Base-by-base conservation (phyloP, 2,113 vertebrate genomes). In the Myrmecobius fasciatus region DNA sequence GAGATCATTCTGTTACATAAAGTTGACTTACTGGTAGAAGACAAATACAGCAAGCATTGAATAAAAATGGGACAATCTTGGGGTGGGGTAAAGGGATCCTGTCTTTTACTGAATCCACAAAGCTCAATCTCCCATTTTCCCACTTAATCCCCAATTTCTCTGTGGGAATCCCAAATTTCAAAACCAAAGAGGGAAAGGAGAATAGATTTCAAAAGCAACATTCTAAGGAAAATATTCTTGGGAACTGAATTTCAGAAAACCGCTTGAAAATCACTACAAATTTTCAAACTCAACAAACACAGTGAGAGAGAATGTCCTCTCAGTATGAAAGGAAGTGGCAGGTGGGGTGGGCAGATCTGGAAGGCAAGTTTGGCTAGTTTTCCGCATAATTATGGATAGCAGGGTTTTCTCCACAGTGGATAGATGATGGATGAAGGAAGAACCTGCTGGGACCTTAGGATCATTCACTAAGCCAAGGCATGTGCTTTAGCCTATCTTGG, bases 321-420 rank as follows among this genome's bases (percentile, higher is more conserved):
- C 49, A 56, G 90, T 36, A 96, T 95, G 95, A 96, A 96, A 48
- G 89, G 91, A 95, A 95, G 90, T 9, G 60, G n/a, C 93, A 97
- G 36, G 52, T 96, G 96, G n/a, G 51, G 52, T 14, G 46, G 22
- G 48, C 28, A 48, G 95, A 92, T 91, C 92, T 95, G 95, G 93
- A 88, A 94, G 25, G 11, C 10, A 93, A 95, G 60, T 56, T 93
- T 94, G 95, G 54, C 53, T 4, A 0, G 93, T 89, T 93, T 96
- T 52, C 89, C 31, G 24, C 5, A 2, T 95, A 92, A 91, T 46
- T 92, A 47, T 53, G 46, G 56, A 91, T 91, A 90, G 88, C 8
- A 25, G 2, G 91, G 67, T 31, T 20, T 36, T 52, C 92, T 95
- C 93, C 95, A 83, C 1, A 53, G 75, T 93, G 31, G 20, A 97